Percentiles rank a stretch among this genome's conserved stretches.
Conservation (phyloP, 2,113 vertebrate genomes). For the Silurus meridionalis region DNA sequence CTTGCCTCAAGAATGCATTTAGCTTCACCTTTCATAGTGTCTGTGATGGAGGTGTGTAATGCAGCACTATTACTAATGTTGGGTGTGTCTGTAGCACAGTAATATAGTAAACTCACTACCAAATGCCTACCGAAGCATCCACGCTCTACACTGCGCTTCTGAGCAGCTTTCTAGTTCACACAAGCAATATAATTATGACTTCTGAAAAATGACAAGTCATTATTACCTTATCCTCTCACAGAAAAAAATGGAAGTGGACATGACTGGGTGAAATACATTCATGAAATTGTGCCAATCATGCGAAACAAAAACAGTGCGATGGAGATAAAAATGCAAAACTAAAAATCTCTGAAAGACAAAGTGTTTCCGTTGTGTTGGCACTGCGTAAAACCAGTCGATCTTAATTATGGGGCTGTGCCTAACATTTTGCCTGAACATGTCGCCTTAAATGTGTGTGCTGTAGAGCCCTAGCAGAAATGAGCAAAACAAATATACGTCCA, state of each 20-base stretch:
- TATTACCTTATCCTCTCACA: background rate
- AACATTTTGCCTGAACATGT: background rate
- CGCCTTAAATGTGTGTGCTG: background rate
- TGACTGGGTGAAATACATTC: background rate
- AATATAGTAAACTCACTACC: background rate
- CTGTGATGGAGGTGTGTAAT: background rate
- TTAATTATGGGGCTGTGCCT: background rate
- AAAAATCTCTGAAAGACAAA: background rate
- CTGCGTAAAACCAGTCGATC: background rate
- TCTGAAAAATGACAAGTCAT: background rate
- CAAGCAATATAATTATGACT: background rate
- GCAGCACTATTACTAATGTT: background rate
- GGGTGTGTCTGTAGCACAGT: background rate
- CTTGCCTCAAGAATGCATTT: background rate
- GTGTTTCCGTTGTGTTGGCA: background rate
- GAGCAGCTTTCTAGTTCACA: background rate
- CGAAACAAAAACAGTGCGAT: slow-evolving; percentile 24
- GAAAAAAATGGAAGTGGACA: slow-evolving; percentile 26
- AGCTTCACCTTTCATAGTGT: background rate
- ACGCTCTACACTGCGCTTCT: background rate
- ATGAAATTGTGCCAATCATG: background rate
- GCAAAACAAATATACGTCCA: background rate
- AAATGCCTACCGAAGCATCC: background rate
- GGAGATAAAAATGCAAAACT: background rate
- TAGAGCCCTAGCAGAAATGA: background rate